phyloP scores from a whole-genome alignment of 2,888 invertebrate genomes.

The Copidosoma aretas region DNA sequence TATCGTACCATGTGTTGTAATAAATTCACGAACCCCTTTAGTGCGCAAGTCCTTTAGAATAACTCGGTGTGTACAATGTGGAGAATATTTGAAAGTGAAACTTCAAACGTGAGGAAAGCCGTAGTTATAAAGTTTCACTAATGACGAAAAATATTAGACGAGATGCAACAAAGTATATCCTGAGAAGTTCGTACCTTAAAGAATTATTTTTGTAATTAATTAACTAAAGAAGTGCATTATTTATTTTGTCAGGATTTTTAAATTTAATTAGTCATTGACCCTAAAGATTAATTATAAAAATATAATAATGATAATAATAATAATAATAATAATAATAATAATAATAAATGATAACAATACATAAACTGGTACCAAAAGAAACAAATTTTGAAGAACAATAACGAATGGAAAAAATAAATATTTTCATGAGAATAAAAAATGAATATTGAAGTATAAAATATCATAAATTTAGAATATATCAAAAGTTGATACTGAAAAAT shows the following conservation, averaged over 20 bases:
- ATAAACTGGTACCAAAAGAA: background rate
- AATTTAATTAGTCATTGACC: background rate
- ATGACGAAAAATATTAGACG: constrained; percentile 20
- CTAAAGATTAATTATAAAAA: too few relatives aligned
- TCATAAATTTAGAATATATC: background rate
- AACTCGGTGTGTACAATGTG: background rate
- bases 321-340: too few relatives aligned
- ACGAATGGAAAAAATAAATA: too few relatives aligned
- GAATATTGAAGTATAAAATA: too few relatives aligned
- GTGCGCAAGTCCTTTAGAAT: background rate
- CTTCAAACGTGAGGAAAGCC: background rate
- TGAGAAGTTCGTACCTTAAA: background rate
- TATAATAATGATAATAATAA: too few relatives aligned
- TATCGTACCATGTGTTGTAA: background rate
- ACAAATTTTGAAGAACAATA: background rate
- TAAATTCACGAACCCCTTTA: background rate
- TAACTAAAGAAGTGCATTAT: background rate
- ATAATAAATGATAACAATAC: too few relatives aligned
- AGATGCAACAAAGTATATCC: constrained; percentile 17
- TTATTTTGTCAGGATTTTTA: background rate
- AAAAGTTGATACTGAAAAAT: constrained; percentile 2
- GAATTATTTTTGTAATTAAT: background rate
- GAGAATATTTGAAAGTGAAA: constrained; percentile 9
- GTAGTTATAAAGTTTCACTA: constrained; percentile 12
- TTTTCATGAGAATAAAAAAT: too few relatives aligned